These are phyloP conservation scores for Chrysogorgia sp. DNA, from an alignment of 92 coral and sea anemone genomes.

Conservation along the genomic window DNA sequence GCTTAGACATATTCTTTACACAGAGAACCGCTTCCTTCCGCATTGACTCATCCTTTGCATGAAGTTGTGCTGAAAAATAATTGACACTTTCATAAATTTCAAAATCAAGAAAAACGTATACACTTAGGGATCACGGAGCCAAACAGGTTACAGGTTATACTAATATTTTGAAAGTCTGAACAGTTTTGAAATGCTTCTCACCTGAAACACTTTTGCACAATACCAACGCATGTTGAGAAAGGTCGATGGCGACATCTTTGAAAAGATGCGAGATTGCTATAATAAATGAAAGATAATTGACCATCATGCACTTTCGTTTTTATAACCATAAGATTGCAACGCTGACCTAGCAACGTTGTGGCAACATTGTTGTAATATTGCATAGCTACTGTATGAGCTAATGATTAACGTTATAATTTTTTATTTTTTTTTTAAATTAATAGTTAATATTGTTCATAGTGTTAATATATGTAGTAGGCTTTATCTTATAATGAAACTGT, in stretches of 20 bases:
- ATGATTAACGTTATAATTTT: too few species aligned
- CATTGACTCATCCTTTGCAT: conserved; percentile 83
- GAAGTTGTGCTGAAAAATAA: conserved; percentile 66
- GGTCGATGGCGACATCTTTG: conserved; percentile 82
- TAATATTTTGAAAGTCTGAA: neutral
- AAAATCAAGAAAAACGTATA: neutral
- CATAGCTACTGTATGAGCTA: too few species aligned
- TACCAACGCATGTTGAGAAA: conserved; percentile 84
- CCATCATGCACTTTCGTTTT: neutral
- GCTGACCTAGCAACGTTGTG: too few species aligned
- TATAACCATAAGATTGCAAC: too few species aligned
- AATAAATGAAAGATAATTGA: neutral
- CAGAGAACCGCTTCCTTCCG: conserved; percentile 70
- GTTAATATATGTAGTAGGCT: too few species aligned
- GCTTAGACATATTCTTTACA: conserved; percentile 76
- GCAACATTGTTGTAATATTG: too few species aligned
- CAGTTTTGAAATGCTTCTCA: conserved; percentile 26
- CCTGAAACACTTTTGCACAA: conserved; percentile 85
- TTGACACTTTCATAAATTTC: neutral
- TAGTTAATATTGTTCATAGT: too few species aligned
- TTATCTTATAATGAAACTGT: too few species aligned
- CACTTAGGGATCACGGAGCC: too few species aligned
- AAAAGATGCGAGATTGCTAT: conserved; percentile 74
- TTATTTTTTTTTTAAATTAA: too few species aligned
- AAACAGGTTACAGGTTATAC: neutral